A percentile compares a stretch with the other conserved stretches of the same genome.
Conservation (phyloP, 2,113 vertebrate genomes). For the Onychorhynchus coronatus region DNA sequence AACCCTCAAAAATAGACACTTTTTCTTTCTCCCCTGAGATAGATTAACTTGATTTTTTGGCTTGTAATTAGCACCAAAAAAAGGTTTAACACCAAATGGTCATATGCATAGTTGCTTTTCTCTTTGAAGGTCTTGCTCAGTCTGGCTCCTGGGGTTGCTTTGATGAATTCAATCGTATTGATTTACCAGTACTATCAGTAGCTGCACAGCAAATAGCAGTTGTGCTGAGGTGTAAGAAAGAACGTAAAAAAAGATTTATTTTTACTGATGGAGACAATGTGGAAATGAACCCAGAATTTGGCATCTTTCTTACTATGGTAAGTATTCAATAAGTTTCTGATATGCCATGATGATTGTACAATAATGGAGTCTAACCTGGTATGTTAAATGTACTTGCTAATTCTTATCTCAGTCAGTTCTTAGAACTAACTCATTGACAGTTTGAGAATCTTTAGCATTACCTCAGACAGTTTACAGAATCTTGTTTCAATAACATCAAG, state of each 20-base stretch:
- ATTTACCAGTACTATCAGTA: slow-evolving; percentile 93
- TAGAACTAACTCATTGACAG: neutral
- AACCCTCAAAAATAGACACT: neutral
- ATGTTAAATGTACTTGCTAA: neutral
- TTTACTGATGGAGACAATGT: slow-evolving; percentile 95
- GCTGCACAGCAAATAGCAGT: slow-evolving; percentile 96
- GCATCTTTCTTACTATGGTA: slow-evolving; percentile 97
- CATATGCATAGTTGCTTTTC: neutral
- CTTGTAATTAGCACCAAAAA: neutral
- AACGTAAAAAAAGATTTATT: slow-evolving; percentile 85
- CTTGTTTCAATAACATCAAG: neutral
- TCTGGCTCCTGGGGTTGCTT: slow-evolving; percentile 99
- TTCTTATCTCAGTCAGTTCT: neutral
- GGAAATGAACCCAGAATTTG: slow-evolving; percentile 95
- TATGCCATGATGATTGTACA: neutral
- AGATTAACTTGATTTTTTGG: neutral
- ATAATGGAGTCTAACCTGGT: neutral
- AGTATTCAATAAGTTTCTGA: neutral
- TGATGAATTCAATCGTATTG: slow-evolving; percentile 96
- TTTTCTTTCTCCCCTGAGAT: neutral
- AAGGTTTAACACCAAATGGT: neutral
- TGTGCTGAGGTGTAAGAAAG: slow-evolving; percentile 93
- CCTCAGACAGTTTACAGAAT: neutral
- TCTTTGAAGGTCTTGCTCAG: slow-evolving; percentile 87
- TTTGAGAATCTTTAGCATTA: neutral